Conservation (phyloP, 2,113 vertebrate species). For the Siniperca chuatsi region DNA sequence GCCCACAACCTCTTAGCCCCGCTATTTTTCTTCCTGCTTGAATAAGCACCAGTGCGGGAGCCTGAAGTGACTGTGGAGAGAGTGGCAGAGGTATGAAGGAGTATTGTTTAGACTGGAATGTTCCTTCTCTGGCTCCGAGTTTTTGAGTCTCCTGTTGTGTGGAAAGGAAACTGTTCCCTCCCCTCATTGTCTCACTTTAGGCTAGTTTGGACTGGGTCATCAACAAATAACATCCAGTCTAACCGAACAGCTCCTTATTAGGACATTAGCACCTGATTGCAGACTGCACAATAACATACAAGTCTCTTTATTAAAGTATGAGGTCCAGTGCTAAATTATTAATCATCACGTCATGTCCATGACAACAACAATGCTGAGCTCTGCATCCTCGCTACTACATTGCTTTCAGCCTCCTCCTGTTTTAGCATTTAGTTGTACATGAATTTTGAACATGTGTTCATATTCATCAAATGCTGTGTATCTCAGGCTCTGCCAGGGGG, state of each 20-base stretch:
- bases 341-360: not conserved
- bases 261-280: not conserved
- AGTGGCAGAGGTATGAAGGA: slow-evolving; percentile 48
- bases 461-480: not conserved
- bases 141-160: slow-evolving; percentile 47
- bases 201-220: slow-evolving; percentile 14
- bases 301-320: not conserved
- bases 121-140: slow-evolving; percentile 38
- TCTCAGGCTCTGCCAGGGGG: not conserved
- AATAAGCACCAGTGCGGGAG: slow-evolving; percentile 63
- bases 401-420: not conserved
- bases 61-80: slow-evolving; percentile 57
- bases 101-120: slow-evolving; percentile 72
- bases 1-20: slow-evolving; percentile 73
- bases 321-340: slow-evolving; percentile 17
- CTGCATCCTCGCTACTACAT: not conserved
- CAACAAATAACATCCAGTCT: slow-evolving; percentile 36
- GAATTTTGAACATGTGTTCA: not conserved
- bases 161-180: slow-evolving; percentile 60
- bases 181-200: slow-evolving; percentile 65
- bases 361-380: not conserved
- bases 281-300: not conserved
- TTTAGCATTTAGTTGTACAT: not conserved
- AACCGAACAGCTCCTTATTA: slow-evolving; percentile 13
- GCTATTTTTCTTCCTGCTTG: slow-evolving; percentile 59